Conservation (phyloP, 1,140 invertebrate genomes). For the silkworm (Bombyx mori) region ASM3026992v2 NC_085132.1:4136001-4136500, state of each 20-base stretch:
- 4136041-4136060: too few relatives aligned
- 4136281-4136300: conserved; percentile 5
- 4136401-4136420: too few relatives aligned
- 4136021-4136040: too few relatives aligned
- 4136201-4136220: conserved; percentile 51
- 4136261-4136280: conserved; percentile 6
- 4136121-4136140: conserved; percentile 23
- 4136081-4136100: too few relatives aligned
- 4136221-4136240: conserved; percentile 45
- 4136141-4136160: conserved; percentile 68
- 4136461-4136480: too few relatives aligned
- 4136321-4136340: conserved; percentile 6
- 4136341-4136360: conserved; percentile 2
- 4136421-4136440: too few relatives aligned
- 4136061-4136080: too few relatives aligned
- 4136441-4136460: too few relatives aligned
- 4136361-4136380: not conserved
- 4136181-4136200: conserved; percentile 62
- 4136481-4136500: too few relatives aligned
- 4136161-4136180: conserved; percentile 44
- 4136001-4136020: too few relatives aligned
- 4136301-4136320: conserved; percentile 6
- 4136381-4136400: not conserved
- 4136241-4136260: conserved; percentile 18
- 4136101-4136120: not conserved